Base-by-base conservation (phyloP, 2,797 vertebrate genomes). In the Paramormyrops hopkinsi region DNA sequence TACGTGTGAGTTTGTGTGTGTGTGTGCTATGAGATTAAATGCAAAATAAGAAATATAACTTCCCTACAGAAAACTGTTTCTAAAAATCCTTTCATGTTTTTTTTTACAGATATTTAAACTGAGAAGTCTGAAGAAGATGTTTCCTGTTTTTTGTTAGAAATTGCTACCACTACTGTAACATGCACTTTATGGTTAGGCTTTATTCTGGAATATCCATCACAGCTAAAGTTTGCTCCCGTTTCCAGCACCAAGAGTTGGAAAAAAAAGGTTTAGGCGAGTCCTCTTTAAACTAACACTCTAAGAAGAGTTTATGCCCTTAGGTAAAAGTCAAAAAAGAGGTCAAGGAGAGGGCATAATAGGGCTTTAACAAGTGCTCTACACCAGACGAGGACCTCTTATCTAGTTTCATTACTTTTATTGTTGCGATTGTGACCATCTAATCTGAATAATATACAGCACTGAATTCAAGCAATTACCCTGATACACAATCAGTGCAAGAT, bases 111-210 rank as follows among this genome's bases (percentile, higher is more conserved):
- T 86, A 86, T 50, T 25, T 83, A 59, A 89, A 82, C 88, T 89
- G 44, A 11, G 41, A 44, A 62, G 88, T 88, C 54, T 62, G 83
- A 46, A 41, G 41, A 46, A 56, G 92, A 95, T 95, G 94, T 95
- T 94, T 92, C 91, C 92, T 91, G 90, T 90, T 93, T 90, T 92
- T 94, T 95, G 94, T 94, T 94, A 94, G 94, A 94, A 90, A 93
- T 84, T 56, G 11, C 88, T 90, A 94, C 95, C 95, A 95, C 95
- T 92, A 93, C 95, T 93, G 94, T 97, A 96, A 96, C 94, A 96
- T 96, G 96, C 93, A 91, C 92, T 91, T 94, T 94, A 93, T 93
- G 94, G 94, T 94, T 95, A 94, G 93, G 93, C 94, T 93, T 95
- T 93, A 94, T 94, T 91, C 50, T 92, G 92, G 92, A 94, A 94